Evolutionary conservation across 2,113 vertebrate genomes (phyloP).

Genomic region (Caranx ignobilis): DNA sequence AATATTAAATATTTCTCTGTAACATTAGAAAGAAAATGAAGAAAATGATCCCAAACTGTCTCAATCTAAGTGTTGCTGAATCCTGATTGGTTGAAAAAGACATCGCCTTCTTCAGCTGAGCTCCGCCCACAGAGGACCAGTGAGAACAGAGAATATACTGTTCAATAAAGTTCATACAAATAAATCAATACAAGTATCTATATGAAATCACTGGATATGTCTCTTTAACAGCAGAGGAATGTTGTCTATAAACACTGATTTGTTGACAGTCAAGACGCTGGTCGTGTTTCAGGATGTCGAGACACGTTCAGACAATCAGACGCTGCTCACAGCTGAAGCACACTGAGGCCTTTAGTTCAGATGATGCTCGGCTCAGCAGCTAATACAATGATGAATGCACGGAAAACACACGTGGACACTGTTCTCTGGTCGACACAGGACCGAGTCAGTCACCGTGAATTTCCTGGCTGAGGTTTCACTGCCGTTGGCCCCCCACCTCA

Average conservation of each 20-base stretch:
- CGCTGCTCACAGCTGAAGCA: not conserved
- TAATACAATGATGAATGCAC: conserved; percentile 30
- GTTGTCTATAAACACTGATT: too few species aligned
- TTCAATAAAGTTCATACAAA: too few species aligned
- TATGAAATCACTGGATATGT: too few species aligned
- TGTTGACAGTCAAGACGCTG: not conserved
- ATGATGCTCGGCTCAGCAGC: not conserved
- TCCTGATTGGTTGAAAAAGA: too few species aligned
- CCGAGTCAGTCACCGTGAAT: not conserved
- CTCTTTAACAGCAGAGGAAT: not conserved
- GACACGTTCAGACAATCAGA: not conserved
- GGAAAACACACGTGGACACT: conserved; percentile 3
- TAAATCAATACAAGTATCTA: too few species aligned
- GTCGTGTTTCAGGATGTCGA: not conserved
- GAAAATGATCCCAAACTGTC: too few species aligned
- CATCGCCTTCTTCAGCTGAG: too few species aligned
- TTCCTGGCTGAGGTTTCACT: conserved; percentile 25
- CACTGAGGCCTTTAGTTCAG: not conserved
- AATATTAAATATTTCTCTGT: too few species aligned
- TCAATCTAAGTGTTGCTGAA: too few species aligned
- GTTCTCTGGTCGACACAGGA: not conserved
- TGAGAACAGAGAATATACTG: too few species aligned
- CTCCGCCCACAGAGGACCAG: too few species aligned
- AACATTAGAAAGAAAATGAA: too few species aligned
- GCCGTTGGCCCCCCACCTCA: not conserved